These are phyloP conservation scores for Adelges cooleyi DNA, from an alignment of 1,140 invertebrate genomes.

Conservation along the genomic window DNA sequence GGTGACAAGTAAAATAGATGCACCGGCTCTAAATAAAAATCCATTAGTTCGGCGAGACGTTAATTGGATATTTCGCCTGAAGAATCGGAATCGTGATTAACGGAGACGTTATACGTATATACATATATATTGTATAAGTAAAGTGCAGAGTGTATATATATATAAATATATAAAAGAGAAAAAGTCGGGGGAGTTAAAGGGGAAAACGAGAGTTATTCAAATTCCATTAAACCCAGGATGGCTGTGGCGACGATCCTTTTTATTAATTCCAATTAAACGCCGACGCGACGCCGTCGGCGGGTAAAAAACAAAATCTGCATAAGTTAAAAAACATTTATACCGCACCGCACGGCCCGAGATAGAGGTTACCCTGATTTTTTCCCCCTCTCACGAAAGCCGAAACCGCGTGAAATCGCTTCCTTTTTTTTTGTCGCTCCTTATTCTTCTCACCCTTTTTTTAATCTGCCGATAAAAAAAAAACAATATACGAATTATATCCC, in stretches of 20 bases:
- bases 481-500: too few species aligned
- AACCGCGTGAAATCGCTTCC: constrained; percentile 11
- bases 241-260: neutral
- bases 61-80: constrained; percentile 27
- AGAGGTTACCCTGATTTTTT: constrained; percentile 4
- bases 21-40: constrained; percentile 22
- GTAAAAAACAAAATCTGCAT: constrained; percentile 18
- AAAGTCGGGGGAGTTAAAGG: neutral
- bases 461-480: too few species aligned
- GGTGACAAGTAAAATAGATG: constrained; percentile 14
- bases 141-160: neutral
- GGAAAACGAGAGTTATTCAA: constrained; percentile 25
- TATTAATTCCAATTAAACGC: constrained; percentile 25
- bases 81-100: constrained; percentile 29
- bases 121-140: neutral
- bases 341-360: neutral
- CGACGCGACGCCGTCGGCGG: neutral
- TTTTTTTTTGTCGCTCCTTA: neutral
- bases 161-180: neutral
- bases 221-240: constrained; percentile 24
- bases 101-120: neutral
- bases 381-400: neutral
- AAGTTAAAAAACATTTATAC: constrained; percentile 25
- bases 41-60: constrained; percentile 25
- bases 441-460: neutral